Percentiles rank a stretch among this genome's conserved stretches.
Conservation (phyloP, 1,140 invertebrate species). For the Eulimnadia texana region DNA sequence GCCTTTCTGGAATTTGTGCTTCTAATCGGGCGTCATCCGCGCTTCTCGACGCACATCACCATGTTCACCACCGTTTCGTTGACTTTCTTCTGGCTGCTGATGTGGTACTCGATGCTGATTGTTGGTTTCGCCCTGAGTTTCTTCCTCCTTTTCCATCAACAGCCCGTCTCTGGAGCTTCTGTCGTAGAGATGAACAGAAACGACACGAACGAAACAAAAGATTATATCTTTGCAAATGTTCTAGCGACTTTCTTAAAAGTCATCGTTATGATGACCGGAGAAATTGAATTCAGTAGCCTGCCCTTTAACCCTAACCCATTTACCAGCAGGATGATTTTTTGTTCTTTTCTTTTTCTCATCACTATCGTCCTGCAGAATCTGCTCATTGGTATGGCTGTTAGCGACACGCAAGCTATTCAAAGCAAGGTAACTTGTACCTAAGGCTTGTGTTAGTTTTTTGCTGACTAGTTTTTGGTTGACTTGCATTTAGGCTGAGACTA, state of each 20-base stretch:
- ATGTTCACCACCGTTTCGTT: conserved; percentile 60
- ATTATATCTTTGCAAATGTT: conserved; percentile 42
- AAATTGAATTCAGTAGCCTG: conserved; percentile 59
- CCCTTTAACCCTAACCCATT: conserved; percentile 50
- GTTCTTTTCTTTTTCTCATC: conserved; percentile 61
- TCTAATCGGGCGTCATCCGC: conserved; percentile 53
- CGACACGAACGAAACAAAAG: conserved; percentile 28
- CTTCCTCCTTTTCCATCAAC: conserved; percentile 36
- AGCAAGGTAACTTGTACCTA: conserved; percentile 27
- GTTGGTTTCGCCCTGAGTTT: conserved; percentile 66
- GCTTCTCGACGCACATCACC: conserved; percentile 56
- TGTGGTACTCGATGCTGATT: conserved; percentile 61
- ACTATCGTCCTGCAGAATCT: conserved; percentile 65
- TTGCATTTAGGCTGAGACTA: conserved; percentile 46
- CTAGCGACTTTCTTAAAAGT: conserved; percentile 55
- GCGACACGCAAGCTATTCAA: conserved; percentile 57
- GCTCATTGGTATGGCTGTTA: conserved; percentile 63
- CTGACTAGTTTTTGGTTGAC: too few relatives aligned
- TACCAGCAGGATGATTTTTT: conserved; percentile 53
- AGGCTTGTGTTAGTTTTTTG: too few relatives aligned
- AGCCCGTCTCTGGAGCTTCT: too few relatives aligned
- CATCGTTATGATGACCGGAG: conserved; percentile 66
- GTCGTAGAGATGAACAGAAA: too few relatives aligned
- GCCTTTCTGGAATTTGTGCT: conserved; percentile 57
- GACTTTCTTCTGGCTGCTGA: conserved; percentile 60